These are phyloP conservation scores for Rhabdophis nuchalis DNA, from an alignment of 2,797 vertebrate species.

Conservation along the genomic window DNA sequence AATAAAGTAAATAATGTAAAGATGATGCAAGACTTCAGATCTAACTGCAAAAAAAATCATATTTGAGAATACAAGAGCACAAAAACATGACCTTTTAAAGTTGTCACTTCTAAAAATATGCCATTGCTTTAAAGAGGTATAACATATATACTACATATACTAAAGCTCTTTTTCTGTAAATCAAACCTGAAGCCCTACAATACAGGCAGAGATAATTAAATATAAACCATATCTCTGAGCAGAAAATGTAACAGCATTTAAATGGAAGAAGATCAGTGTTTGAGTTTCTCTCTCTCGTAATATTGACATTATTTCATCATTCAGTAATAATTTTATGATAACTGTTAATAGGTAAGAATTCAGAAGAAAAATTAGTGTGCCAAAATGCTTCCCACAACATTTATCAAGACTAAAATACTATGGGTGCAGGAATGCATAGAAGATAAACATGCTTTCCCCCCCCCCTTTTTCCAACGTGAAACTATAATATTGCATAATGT, in stretches of 20 bases:
- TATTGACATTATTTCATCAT: slow-evolving; percentile 7
- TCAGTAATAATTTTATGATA: neutral
- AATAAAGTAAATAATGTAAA: no score
- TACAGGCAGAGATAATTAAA: neutral
- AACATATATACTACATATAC: no score
- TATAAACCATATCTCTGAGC: neutral
- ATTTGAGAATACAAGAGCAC: neutral
- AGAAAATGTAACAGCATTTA: neutral
- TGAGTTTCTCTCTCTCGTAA: neutral
- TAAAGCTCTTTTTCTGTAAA: neutral
- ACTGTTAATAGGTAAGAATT: slow-evolving; percentile 34
- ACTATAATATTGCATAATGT: neutral
- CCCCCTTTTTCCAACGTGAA: neutral
- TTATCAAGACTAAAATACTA: neutral
- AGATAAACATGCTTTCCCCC: no score
- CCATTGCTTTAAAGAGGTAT: neutral
- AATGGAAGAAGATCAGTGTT: slow-evolving; percentile 16
- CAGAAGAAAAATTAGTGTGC: slow-evolving; percentile 42
- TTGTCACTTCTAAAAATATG: neutral
- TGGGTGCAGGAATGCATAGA: neutral
- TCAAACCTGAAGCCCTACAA: neutral
- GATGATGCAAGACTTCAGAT: neutral
- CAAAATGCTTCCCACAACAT: slow-evolving; percentile 1
- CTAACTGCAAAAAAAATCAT: neutral
- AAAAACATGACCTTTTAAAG: neutral